These are phyloP conservation scores for Xenopus laevis DNA, from an alignment of 2,113 vertebrate genomes.

Conservation along the genomic window DNA sequence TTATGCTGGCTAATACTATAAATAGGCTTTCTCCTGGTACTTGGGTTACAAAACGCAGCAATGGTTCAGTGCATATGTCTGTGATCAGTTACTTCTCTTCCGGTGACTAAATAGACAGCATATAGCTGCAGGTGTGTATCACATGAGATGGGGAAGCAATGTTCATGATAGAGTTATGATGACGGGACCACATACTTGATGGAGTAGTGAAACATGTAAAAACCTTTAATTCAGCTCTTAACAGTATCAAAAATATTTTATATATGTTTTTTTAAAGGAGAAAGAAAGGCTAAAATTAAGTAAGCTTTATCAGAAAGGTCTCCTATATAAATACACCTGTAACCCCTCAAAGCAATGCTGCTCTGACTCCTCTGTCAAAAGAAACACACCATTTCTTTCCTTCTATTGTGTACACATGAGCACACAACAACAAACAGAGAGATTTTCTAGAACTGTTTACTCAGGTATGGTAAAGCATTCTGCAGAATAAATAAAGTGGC, in stretches of 20 bases:
- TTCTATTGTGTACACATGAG: too few relatives aligned
- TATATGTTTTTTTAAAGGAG: too few relatives aligned
- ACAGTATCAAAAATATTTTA: not conserved
- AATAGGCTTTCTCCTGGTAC: constrained; percentile 30
- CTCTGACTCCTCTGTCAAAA: too few relatives aligned
- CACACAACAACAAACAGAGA: too few relatives aligned
- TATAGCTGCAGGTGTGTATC: constrained; percentile 37
- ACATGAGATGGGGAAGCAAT: constrained; percentile 38
- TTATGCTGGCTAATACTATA: constrained; percentile 31
- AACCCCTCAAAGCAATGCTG: too few relatives aligned
- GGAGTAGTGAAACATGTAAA: not conserved
- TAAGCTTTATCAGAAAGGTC: too few relatives aligned
- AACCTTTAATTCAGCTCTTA: constrained; percentile 7
- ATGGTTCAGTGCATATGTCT: constrained; percentile 7
- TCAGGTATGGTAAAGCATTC: too few relatives aligned
- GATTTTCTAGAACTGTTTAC: too few relatives aligned
- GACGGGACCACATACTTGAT: constrained; percentile 31
- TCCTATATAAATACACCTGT: too few relatives aligned
- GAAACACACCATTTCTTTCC: too few relatives aligned
- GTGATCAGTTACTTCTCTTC: constrained; percentile 16
- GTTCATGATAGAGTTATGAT: constrained; percentile 32
- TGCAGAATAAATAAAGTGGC: too few relatives aligned
- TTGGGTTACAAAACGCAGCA: constrained; percentile 38
- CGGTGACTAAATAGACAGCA: constrained; percentile 25
- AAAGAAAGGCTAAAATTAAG: too few relatives aligned